These are phyloP conservation scores for Papilio protenor DNA, from an alignment of 2,888 invertebrate species.

Conservation along the genomic window DNA sequence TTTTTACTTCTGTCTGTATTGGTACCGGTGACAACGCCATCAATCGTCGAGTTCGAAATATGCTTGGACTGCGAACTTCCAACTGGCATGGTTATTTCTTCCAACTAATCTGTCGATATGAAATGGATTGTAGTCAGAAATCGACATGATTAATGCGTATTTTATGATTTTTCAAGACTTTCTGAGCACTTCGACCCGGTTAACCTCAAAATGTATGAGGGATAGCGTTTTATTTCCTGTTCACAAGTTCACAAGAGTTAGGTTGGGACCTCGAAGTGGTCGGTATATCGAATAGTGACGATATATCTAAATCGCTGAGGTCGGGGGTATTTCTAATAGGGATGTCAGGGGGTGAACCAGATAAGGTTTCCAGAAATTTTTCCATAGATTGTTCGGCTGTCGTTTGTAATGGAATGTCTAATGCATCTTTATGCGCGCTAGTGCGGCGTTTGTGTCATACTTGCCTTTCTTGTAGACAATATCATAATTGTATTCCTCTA, in stretches of 20 bases:
- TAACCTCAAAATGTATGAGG: no score
- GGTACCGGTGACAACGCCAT: constrained; percentile 39
- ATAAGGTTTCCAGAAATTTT: not conserved
- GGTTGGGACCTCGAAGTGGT: no score
- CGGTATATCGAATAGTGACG: not conserved
- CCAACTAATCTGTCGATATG: constrained; percentile 40
- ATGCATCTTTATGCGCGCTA: constrained; percentile 38
- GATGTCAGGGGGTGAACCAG: not conserved
- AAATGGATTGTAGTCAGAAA: constrained; percentile 23
- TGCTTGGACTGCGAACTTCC: constrained; percentile 38
- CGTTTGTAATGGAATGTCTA: not conserved
- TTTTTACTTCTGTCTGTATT: constrained; percentile 39
- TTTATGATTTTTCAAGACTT: no score
- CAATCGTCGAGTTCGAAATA: constrained; percentile 7
- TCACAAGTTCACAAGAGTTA: no score
- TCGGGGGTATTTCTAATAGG: not conserved
- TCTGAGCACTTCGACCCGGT: no score
- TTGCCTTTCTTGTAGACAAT: constrained; percentile 44
- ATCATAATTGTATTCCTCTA: constrained; percentile 26
- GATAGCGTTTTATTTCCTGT: no score
- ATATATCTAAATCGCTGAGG: not conserved
- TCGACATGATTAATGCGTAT: constrained; percentile 10
- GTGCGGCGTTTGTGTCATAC: constrained; percentile 41
- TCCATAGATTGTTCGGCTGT: not conserved
- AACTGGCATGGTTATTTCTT: constrained; percentile 37